These are phyloP conservation scores for Bombus confusus DNA, from an alignment of 1,140 invertebrate genomes.

Conservation along the genomic window DNA sequence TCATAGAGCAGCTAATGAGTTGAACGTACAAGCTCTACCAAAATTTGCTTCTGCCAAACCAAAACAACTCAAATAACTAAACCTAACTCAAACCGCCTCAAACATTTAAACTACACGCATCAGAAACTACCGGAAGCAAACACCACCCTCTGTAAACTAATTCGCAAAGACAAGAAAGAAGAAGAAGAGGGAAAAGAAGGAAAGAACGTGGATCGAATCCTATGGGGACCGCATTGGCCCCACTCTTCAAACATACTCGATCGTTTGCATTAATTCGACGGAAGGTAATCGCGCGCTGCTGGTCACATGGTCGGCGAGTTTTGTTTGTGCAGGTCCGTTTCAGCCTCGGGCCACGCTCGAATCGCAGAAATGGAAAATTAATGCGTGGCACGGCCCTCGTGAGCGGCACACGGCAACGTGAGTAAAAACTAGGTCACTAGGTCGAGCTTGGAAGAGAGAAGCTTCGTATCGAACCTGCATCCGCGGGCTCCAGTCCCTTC, in stretches of 20 bases:
- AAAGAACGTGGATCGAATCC: background rate
- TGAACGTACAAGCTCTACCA: background rate
- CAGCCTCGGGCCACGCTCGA: background rate
- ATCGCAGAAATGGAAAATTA: slow-evolving; percentile 42
- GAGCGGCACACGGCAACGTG: slow-evolving; percentile 27
- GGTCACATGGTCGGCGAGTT: background rate
- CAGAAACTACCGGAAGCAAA: background rate
- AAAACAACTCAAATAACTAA: background rate
- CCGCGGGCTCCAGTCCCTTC: slow-evolving; percentile 36
- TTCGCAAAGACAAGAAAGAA: background rate
- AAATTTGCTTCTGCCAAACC: background rate
- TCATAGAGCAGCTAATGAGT: background rate
- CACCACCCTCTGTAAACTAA: background rate
- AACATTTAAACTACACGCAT: background rate
- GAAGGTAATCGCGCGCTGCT: background rate
- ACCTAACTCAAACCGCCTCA: background rate
- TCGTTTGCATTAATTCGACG: background rate
- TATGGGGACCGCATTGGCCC: background rate
- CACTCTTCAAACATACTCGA: background rate
- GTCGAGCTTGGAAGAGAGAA: slow-evolving; percentile 58
- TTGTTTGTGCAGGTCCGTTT: background rate
- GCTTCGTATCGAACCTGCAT: slow-evolving; percentile 61
- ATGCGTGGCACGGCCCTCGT: slow-evolving; percentile 21
- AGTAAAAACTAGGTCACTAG: slow-evolving; percentile 69
- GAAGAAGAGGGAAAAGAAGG: background rate